phyloP scores from a whole-genome alignment of 2,888 invertebrate genomes.

The Eilema sororculum region DNA sequence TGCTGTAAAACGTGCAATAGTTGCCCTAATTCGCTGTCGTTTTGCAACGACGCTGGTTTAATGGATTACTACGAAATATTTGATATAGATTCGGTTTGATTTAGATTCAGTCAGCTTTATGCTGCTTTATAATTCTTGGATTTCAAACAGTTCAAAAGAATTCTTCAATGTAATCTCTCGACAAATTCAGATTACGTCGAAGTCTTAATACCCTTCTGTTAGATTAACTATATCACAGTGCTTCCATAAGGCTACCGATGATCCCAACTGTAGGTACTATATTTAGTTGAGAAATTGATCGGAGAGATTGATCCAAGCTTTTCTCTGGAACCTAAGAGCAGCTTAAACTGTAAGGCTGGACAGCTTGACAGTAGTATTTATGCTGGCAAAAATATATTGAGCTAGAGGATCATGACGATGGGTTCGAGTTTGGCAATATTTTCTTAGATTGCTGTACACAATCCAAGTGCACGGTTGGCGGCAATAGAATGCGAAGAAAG shows the following conservation, averaged over 20 bases:
- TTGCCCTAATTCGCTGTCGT: conserved; percentile 22
- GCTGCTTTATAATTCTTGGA: conserved; percentile 12
- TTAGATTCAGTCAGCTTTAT: conserved; percentile 4
- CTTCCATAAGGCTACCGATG: background rate
- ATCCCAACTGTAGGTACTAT: background rate
- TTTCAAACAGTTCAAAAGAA: background rate
- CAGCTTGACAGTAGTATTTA: background rate
- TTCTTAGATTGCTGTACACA: background rate
- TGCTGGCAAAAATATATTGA: too few species aligned
- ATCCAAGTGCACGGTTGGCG: background rate
- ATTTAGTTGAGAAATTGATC: background rate
- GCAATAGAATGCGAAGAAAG: too few species aligned
- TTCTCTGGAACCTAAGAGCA: too few species aligned
- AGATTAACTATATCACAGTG: too few species aligned
- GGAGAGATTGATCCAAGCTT: too few species aligned
- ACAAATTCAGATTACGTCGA: background rate
- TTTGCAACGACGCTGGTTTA: conserved; percentile 36
- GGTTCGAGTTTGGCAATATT: too few species aligned
- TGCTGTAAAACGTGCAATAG: conserved; percentile 6
- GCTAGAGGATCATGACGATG: too few species aligned
- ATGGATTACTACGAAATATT: conserved; percentile 32
- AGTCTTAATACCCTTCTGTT: background rate
- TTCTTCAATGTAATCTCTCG: background rate
- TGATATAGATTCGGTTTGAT: conserved; percentile 10
- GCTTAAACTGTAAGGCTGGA: too few species aligned